Conservation (phyloP, 2,888 invertebrate species). For the Lacanobia oleracea region DNA sequence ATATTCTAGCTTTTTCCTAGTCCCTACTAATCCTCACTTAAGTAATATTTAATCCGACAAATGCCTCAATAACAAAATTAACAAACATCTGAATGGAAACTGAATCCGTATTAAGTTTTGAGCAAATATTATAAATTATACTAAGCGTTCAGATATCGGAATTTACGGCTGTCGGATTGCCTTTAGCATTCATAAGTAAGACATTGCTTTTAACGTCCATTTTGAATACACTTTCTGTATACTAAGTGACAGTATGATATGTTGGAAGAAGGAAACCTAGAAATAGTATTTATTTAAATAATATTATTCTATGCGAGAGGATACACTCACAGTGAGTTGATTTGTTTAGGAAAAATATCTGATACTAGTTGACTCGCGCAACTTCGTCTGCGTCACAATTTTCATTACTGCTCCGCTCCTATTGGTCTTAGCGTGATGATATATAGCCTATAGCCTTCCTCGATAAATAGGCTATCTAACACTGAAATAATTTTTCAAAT, state of each 20-base stretch:
- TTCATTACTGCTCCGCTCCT: too few relatives aligned
- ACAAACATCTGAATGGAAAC: constrained; percentile 70
- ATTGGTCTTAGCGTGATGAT: too few relatives aligned
- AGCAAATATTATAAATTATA: constrained; percentile 75
- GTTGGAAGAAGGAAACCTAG: constrained; percentile 20
- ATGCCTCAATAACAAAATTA: constrained; percentile 74
- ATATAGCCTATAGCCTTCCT: too few relatives aligned
- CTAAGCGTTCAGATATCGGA: constrained; percentile 59
- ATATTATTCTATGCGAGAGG: constrained; percentile 11
- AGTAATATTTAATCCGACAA: constrained; percentile 71
- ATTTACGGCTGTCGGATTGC: constrained; percentile 67
- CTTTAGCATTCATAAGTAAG: constrained; percentile 61
- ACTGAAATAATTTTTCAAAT: too few relatives aligned
- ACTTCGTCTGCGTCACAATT: too few relatives aligned
- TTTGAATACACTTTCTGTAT: constrained; percentile 55
- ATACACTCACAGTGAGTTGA: neutral
- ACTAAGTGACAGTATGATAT: constrained; percentile 36
- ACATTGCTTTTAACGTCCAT: constrained; percentile 60
- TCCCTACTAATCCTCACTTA: constrained; percentile 54
- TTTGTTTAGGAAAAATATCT: neutral
- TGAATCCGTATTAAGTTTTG: constrained; percentile 59
- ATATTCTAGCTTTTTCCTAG: constrained; percentile 43
- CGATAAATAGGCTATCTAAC: too few relatives aligned
- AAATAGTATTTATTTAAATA: constrained; percentile 27
- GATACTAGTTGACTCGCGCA: too few relatives aligned